Base-by-base conservation (phyloP, 2,888 invertebrate species). In the Xanthia icteritia region DNA sequence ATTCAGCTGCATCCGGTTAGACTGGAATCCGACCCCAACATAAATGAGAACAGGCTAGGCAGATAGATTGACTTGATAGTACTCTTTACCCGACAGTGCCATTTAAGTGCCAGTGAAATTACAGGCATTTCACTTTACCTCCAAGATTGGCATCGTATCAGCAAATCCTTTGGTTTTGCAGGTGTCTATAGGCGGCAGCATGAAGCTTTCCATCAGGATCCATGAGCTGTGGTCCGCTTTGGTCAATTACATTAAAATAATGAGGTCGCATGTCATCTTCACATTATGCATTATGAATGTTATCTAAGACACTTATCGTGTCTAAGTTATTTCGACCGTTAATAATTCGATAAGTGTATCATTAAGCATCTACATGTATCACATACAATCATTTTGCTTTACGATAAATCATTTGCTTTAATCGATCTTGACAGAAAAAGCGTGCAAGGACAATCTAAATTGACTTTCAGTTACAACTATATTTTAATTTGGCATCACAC, bases 371-470 rank as follows among this genome's bases (percentile, higher is more conserved):
- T 27, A 42, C 60, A 20, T 31, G 11, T 27, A 36, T 17, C 3
- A 51, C 27, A 42, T 58, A 31, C 9, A 56, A 42, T 36, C 4
- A 42, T 70, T 69, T 66, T 20, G 23, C 66, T 63, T 17, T 45
- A 45, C 36, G 65, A 72, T 75, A n/a, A 66, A 76, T 66, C 39
- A 39, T 63, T 63, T n/a, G 56, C 45, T 39, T 63, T 65, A 72
- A 69, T 65, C 54, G 27, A 74, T 69, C 36, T 69, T 74, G 54
- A n/a, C 39, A 72, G 48, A 84, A 76, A 82, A 83, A 84, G 31
- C 60, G 72, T 76, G 54, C 76, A 84, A 84, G 73, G 85, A 66
- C 81, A 73, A 51, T 56, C 17, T 64, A 54, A 81, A 76, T 81
- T 64, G 39, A 81, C 72, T 84, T 73, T 82, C 61, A 54, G 65